These are phyloP conservation scores for Sycobia sp. DNA, from an alignment of 1,140 invertebrate species.

Conservation along the genomic window DNA sequence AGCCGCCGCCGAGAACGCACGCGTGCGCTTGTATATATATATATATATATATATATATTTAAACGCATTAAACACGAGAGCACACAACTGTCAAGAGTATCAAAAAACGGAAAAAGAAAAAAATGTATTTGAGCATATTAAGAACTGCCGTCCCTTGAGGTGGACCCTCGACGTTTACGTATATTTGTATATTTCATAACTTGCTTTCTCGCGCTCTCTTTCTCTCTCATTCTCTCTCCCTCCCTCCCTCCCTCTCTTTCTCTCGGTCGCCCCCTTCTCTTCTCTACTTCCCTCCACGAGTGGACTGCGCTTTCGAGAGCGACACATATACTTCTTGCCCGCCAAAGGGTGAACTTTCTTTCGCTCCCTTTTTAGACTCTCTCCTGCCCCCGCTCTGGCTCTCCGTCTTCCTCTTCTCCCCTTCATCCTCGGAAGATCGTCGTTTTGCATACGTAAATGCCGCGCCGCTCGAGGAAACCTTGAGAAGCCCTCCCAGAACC, in stretches of 20 bases:
- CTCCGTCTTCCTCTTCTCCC: not conserved
- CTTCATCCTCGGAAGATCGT: not conserved
- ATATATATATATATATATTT: too few species aligned
- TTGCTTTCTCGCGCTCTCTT: too few species aligned
- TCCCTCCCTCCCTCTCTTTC: too few species aligned
- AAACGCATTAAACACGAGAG: constrained; percentile 48
- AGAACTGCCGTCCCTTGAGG: constrained; percentile 38
- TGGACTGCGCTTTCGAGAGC: constrained; percentile 11
- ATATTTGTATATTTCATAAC: constrained; percentile 58
- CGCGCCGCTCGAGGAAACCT: too few species aligned
- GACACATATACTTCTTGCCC: too few species aligned
- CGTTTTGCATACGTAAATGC: not conserved
- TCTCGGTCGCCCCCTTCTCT: too few species aligned
- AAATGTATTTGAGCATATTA: constrained; percentile 49
- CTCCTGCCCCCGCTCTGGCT: constrained; percentile 6
- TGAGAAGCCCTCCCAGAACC: constrained; percentile 6
- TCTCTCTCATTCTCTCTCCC: too few species aligned
- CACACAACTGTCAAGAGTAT: too few species aligned
- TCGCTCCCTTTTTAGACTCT: constrained; percentile 5
- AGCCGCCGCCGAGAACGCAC: not conserved
- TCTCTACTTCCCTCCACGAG: not conserved
- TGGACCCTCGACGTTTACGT: constrained; percentile 22
- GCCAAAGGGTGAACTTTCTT: constrained; percentile 22
- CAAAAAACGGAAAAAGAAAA: too few species aligned
- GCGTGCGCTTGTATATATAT: too few species aligned